These are phyloP conservation scores for Corythucha ciliata DNA, from an alignment of 2,888 invertebrate species.

Conservation along the genomic window DNA sequence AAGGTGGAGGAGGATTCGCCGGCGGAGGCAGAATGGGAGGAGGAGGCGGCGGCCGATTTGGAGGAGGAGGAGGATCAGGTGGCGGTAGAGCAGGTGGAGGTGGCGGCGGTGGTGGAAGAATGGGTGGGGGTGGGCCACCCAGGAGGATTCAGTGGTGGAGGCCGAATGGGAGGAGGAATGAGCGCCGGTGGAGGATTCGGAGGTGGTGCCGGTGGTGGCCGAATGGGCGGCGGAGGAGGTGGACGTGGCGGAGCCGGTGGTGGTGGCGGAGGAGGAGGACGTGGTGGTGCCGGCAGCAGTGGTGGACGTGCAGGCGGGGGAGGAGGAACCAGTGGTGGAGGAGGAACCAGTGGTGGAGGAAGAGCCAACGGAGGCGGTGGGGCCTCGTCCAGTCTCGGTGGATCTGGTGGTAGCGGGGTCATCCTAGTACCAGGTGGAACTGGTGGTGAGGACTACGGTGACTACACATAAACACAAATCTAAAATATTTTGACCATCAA, in stretches of 20 bases:
- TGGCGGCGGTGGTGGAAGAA: conserved; percentile 5
- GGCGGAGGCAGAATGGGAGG: background rate
- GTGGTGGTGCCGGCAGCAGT: background rate
- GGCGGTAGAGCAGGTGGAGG: background rate
- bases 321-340: background rate
- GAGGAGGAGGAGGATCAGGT: background rate
- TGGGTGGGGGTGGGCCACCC: conserved; percentile 1
- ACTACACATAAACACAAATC: no score
- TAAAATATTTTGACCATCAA: no score
- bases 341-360: background rate
- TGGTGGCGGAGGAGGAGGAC: conserved; percentile 5
- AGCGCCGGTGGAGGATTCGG: conserved; percentile 41
- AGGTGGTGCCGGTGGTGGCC: background rate
- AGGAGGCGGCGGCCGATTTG: background rate
- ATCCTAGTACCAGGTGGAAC: background rate
- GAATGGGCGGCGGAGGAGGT: background rate
- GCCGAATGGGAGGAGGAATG: background rate
- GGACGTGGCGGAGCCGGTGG: background rate
- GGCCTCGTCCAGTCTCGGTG: background rate
- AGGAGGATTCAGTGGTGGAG: background rate
- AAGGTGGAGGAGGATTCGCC: background rate
- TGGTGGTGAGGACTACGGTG: background rate
- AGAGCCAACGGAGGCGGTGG: background rate
- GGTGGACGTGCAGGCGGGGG: background rate
- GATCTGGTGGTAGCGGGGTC: background rate